Conservation (phyloP, 2,888 invertebrate species). For the Petrolisthes cinctipes region DNA sequence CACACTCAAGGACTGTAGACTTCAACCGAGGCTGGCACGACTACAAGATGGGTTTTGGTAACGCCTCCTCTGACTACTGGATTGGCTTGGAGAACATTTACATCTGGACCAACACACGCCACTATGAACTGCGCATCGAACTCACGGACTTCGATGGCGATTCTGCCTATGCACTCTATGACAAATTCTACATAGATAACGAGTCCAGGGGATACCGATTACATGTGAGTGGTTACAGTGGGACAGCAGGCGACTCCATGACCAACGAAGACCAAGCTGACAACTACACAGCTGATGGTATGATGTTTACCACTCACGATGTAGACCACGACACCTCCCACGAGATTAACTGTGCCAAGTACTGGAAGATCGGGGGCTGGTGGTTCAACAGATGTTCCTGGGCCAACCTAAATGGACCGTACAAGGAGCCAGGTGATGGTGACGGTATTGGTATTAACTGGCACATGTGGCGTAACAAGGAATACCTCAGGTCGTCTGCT, state of each 20-base stretch:
- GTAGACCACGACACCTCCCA: slow-evolving; percentile 64
- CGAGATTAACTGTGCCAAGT: slow-evolving; percentile 65
- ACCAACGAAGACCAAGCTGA: slow-evolving; percentile 49
- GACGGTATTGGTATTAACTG: slow-evolving; percentile 65
- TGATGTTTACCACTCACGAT: slow-evolving; percentile 64
- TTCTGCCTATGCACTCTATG: slow-evolving; percentile 57
- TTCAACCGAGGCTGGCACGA: slow-evolving; percentile 59
- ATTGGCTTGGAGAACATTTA: slow-evolving; percentile 61
- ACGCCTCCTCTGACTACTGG: slow-evolving; percentile 59
- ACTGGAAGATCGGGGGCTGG: slow-evolving; percentile 65
- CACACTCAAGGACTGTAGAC: slow-evolving; percentile 48
- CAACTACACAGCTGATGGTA: slow-evolving; percentile 64
- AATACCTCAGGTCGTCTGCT: slow-evolving; percentile 56
- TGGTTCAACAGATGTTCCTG: slow-evolving; percentile 65
- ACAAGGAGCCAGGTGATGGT: slow-evolving; percentile 56
- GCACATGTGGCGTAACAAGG: slow-evolving; percentile 66
- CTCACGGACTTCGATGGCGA: slow-evolving; percentile 60
- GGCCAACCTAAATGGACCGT: slow-evolving; percentile 65
- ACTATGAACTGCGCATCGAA: slow-evolving; percentile 61
- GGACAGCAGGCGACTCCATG: slow-evolving; percentile 62
- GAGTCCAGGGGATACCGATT: slow-evolving; percentile 58
- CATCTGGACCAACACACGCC: slow-evolving; percentile 59
- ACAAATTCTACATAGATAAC: slow-evolving; percentile 60
- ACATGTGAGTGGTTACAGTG: slow-evolving; percentile 62
- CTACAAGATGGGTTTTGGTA: slow-evolving; percentile 64